phyloP scores from a whole-genome alignment of 2,797 vertebrate species.

The Heteromormyrus szaboi region DNA sequence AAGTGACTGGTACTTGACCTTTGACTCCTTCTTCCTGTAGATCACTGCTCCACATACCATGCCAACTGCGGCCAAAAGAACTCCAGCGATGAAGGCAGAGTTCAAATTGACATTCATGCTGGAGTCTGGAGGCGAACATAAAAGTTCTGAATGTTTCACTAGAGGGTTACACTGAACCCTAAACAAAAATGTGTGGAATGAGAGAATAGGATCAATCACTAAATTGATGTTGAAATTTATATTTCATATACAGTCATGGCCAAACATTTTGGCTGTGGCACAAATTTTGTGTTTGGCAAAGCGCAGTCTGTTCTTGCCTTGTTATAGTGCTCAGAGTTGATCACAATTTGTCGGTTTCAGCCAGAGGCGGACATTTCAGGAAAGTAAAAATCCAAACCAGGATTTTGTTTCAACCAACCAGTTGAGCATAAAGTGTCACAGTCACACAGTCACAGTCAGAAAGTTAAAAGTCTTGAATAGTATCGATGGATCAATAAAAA shows the following conservation, averaged over 20 bases:
- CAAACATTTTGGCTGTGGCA: no score
- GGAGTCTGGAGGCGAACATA: constrained; percentile 27
- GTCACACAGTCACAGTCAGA: no score
- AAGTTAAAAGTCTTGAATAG: no score
- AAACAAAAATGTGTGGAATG: not conserved
- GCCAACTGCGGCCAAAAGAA: constrained; percentile 39
- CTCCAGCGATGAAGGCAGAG: constrained; percentile 47
- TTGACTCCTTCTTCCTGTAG: constrained; percentile 39
- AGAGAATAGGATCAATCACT: not conserved
- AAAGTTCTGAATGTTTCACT: not conserved
- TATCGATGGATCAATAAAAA: no score
- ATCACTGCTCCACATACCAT: constrained; percentile 41
- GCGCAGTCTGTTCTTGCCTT: no score
- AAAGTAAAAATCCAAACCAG: no score
- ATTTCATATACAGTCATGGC: not conserved
- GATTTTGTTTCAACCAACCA: no score
- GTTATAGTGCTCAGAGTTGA: no score
- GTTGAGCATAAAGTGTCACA: no score
- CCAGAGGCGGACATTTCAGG: no score
- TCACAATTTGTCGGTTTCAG: no score
- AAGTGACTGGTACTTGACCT: constrained; percentile 42
- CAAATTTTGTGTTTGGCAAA: no score
- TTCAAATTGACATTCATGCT: constrained; percentile 35
- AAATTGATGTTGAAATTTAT: not conserved
- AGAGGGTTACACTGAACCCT: not conserved